phyloP scores from a whole-genome alignment of 2,113 vertebrate species.

The Dolichallabes microphthalmus region DNA sequence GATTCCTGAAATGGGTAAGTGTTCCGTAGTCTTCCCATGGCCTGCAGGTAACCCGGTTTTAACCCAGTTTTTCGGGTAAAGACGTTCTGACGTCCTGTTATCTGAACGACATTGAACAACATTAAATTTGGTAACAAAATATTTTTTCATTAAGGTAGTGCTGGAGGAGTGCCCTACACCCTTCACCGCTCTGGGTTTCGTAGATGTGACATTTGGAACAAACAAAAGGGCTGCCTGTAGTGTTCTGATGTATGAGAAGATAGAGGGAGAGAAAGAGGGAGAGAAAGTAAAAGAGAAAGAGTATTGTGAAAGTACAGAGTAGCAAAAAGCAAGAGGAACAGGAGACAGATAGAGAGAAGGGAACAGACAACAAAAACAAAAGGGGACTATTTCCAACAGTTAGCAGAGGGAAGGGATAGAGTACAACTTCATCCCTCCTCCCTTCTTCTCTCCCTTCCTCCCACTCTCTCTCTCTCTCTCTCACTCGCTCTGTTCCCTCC shows the following conservation, averaged over 20 bases:
- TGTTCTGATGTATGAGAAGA: constrained; percentile 18
- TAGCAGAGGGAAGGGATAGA: constrained; percentile 52
- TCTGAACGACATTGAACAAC: background rate
- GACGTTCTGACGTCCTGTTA: background rate
- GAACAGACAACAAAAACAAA: constrained; percentile 47
- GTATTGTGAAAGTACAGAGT: constrained; percentile 25
- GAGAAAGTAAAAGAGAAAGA: constrained; percentile 21
- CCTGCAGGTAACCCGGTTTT: background rate
- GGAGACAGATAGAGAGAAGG: constrained; percentile 7
- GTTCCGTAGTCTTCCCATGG: background rate
- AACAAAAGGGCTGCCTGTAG: constrained; percentile 38
- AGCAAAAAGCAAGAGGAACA: constrained; percentile 41
- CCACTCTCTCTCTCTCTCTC: constrained; percentile 21
- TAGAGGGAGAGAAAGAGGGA: background rate
- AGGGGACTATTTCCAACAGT: constrained; percentile 47
- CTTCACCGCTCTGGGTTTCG: background rate
- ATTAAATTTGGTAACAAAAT: too few relatives aligned
- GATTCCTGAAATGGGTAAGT: background rate
- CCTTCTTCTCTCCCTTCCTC: constrained; percentile 35
- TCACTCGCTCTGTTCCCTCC: constrained; percentile 48
- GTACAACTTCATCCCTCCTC: constrained; percentile 42
- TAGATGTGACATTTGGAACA: constrained; percentile 15
- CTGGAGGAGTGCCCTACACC: background rate
- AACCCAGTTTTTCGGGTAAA: background rate
- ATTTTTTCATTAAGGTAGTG: background rate